Evolutionary conservation across 2,797 vertebrate genomes (phyloP).

Genomic region (Coracias cyanogaster): DNA sequence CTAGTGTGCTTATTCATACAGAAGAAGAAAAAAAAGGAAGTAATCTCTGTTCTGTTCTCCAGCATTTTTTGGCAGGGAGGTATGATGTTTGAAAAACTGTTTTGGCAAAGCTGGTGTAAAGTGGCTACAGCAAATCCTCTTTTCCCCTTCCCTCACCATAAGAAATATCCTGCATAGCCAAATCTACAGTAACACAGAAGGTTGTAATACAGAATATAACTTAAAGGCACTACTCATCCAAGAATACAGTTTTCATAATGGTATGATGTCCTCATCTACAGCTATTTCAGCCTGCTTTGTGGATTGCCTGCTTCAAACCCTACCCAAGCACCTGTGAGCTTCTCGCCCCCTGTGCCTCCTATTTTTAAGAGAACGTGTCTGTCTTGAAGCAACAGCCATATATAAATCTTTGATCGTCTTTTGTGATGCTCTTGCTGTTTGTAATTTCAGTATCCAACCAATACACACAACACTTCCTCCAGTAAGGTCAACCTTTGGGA

Average conservation of each 20-base stretch:
- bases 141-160: background rate
- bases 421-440: background rate
- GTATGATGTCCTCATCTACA: background rate
- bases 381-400: background rate
- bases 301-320: background rate
- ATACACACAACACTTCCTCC: background rate
- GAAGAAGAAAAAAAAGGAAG: background rate
- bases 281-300: background rate
- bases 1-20: conserved; percentile 2
- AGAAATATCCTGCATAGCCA: background rate
- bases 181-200: background rate
- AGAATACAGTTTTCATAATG: background rate
- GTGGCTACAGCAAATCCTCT: background rate
- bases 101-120: conserved; percentile 4
- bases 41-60: background rate
- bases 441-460: background rate
- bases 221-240: background rate
- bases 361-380: background rate
- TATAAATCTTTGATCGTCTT: background rate
- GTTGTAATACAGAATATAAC: background rate
- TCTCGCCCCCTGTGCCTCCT: background rate
- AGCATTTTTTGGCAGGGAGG: background rate
- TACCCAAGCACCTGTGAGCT: background rate
- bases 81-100: background rate
- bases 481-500: background rate